Evolutionary conservation across 64 coral and sea anemone genomes (phyloP), one percentile per base, ranked within the genome.

Genomic region (Platygyra sinensis): DNA sequence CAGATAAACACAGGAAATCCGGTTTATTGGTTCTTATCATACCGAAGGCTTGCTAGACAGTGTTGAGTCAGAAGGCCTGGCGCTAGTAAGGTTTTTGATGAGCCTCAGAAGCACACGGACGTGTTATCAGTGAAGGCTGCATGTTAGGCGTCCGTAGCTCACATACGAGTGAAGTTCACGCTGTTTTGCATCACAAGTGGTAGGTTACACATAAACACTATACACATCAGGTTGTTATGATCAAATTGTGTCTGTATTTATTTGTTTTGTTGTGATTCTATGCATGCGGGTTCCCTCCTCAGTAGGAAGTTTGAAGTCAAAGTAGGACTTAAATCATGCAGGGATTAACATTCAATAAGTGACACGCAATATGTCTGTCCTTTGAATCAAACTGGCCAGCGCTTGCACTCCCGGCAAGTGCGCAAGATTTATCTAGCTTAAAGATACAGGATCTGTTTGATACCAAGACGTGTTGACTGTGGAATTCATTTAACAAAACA

Each of bases 1-100:
- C 29, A 30, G 71, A 30, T 79, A 79, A 59, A 33, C 31, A 24
- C 60, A 71, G 81, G 81, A 85, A 67, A 28, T 72, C 38, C 32
- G 38, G 36, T 42, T 50, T 25, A 18, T 28, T 17, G n/a, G 16
- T 24, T 14, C 10, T 61, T 16, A 30, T 24, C 15, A 24, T 27
- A 27, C 20, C 61, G 32, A 20, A 25, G 78, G 9, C 28, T 62
- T 51, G 6, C 9, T 19, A 77, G 38, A 60, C 50, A 79, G 51
- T 14, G 77, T 55, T 2, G 12, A 9, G 63, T 57, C 60, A 71
- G 50, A 71, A 42, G 62, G 81, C 33, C 36, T 85, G 81, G 81
- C 18, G 49, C 81, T 72, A 85, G 81, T 52, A 22, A 20, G 32
- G 20, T 22, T 57, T 28, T 46, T 39, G 38, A 39, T 39, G 38